Percentiles rank a stretch among this genome's conserved stretches.
Evolutionary conservation across 2,113 vertebrate species (phyloP).

Genomic region (Eubucco bourcierii): DNA sequence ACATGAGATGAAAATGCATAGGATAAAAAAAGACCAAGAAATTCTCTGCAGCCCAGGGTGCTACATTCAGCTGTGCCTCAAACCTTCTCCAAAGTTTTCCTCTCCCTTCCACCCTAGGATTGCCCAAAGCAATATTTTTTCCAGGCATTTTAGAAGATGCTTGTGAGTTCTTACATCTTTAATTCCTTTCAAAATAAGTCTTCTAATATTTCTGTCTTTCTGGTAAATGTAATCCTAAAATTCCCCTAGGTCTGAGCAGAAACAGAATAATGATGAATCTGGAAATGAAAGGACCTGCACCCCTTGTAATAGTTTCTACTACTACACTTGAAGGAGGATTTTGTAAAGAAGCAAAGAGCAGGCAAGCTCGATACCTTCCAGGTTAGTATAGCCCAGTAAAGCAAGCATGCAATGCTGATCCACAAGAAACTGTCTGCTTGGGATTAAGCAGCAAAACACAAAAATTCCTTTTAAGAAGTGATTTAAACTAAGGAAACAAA

Average conservation of each 20-base stretch:
- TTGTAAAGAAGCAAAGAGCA: neutral
- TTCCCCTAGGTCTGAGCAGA: neutral
- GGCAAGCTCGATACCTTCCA: neutral
- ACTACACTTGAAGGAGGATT: neutral
- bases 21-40: constrained; percentile 28
- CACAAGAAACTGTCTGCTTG: neutral
- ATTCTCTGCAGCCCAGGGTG: neutral
- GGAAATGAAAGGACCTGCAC: neutral
- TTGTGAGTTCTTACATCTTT: neutral
- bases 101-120: neutral
- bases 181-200: neutral
- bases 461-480: neutral
- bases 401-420: neutral
- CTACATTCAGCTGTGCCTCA: neutral
- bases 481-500: constrained; percentile 5
- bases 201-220: neutral
- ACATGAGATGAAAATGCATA: neutral
- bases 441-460: neutral
- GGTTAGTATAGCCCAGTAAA: neutral
- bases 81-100: neutral
- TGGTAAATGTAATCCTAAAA: constrained; percentile 1
- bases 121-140: neutral
- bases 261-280: neutral
- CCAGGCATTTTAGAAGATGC: neutral
- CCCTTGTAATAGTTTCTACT: neutral